Base-by-base conservation (phyloP, 2,113 vertebrate genomes). In the Phylloscopus whistleri region DNA sequence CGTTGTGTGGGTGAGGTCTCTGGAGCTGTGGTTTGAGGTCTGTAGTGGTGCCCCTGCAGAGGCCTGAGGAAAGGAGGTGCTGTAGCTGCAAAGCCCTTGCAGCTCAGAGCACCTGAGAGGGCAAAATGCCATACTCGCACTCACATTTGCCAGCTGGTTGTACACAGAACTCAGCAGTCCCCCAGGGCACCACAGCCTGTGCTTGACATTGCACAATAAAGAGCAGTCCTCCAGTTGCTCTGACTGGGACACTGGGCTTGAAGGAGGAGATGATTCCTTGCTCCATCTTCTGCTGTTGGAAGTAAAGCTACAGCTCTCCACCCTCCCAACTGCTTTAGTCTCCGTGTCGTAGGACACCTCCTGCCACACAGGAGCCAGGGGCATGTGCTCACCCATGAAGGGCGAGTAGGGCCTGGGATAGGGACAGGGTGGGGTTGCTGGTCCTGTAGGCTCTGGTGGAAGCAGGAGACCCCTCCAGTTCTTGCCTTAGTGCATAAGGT, bases 1-100 rank as follows among this genome's bases (percentile, higher is more conserved):
- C 14, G 2, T 2, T 0, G 3, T 23, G 49, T 41, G 56, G n/a
- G 37, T 0, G 1, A 4, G 21, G 27, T 31, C 19, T 33, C 76
- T 5, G 24, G 10, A n/a, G 44, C 59, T 1, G 7, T 58, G 26
- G 33, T 17, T 4, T 22, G 68, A 77, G 62, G 30, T 16, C 43
- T 48, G 48, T 10, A 20, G 53, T 20, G 10, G 23, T 16, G 44
- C 30, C 56, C 27, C 58, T 64, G 19, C 7, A 14, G 87, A 84
- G 37, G 26, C 70, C 24, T 0, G 10, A 27, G 55, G 76, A 37
- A 60, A 4, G 2, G 60, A 68, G 6, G 43, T 41, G 9, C 59
- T 53, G 33, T 18, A 13, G 52, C 60, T 84, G 48, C 27, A 41
- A 49, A 16, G 16, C 24, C 41, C 28, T 31, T 39, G 52, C 16